Percentiles rank a stretch among this genome's conserved stretches.
These are phyloP conservation scores for Watsonalla cultraria DNA, from an alignment of 2,888 invertebrate species.

Conservation along the genomic window DNA sequence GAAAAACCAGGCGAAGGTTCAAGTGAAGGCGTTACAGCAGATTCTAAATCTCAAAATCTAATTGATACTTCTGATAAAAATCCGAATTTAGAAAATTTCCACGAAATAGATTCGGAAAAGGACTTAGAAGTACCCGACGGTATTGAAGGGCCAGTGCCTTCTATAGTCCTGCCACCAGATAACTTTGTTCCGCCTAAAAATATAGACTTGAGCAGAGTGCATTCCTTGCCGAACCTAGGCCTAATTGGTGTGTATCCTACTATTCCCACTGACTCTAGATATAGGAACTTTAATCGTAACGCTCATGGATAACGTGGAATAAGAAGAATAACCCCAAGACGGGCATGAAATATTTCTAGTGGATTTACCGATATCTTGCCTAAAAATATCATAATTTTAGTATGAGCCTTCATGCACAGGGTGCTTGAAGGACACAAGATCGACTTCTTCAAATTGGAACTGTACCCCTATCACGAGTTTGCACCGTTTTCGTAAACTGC, in stretches of 20 bases:
- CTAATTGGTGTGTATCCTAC: background rate
- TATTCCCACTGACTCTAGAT: background rate
- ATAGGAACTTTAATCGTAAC: background rate
- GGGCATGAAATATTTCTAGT: no score
- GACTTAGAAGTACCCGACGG: constrained; percentile 71
- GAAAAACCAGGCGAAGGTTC: background rate
- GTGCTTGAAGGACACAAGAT: no score
- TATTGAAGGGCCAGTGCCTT: constrained; percentile 64
- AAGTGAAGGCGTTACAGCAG: background rate
- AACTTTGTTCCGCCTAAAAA: constrained; percentile 27
- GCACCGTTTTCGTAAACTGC: no score
- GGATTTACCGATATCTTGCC: no score
- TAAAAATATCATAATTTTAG: no score
- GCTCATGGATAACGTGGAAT: background rate
- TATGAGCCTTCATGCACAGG: no score
- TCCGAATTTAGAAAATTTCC: constrained; percentile 50
- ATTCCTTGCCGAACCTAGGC: background rate
- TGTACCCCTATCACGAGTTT: no score
- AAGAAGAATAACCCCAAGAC: no score
- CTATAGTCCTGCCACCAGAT: constrained; percentile 54
- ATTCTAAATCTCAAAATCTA: background rate
- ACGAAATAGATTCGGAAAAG: constrained; percentile 62
- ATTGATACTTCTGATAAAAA: constrained; percentile 22
- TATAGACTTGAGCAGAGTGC: background rate
- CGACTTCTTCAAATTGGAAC: no score